Conservation (phyloP, 64 coral and sea anemone genomes). For the Catalaphyllia jardinei region DNA sequence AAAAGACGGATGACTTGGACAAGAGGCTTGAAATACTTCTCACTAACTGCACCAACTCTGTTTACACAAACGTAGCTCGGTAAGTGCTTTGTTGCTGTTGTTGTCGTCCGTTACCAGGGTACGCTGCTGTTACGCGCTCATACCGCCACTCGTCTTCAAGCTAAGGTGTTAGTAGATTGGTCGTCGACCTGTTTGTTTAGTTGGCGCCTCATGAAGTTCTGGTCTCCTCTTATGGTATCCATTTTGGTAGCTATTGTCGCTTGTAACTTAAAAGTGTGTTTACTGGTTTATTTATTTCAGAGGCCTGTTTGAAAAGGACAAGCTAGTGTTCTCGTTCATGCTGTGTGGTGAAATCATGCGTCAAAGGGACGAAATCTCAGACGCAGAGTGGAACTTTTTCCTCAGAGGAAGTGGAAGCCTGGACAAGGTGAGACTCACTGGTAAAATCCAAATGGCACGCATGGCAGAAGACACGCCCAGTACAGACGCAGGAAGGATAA, state of each 20-base stretch:
- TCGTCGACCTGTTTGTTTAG: no score
- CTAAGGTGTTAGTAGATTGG: no score
- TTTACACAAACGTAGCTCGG: conserved; percentile 97
- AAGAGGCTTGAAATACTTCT: conserved; percentile 83
- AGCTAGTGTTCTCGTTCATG: conserved; percentile 98
- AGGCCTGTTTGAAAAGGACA: conserved; percentile 96
- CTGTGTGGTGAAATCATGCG: conserved; percentile 96
- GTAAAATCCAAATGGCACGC: neutral
- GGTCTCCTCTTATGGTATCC: neutral
- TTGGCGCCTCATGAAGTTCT: no score
- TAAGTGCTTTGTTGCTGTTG: neutral
- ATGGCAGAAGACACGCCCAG: no score
- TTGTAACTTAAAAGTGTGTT: neutral
- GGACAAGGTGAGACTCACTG: conserved; percentile 63
- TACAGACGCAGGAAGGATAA: no score
- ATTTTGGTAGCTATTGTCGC: neutral
- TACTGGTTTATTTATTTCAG: conserved; percentile 35
- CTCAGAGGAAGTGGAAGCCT: conserved; percentile 87
- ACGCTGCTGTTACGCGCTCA: no score
- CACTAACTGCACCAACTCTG: conserved; percentile 88
- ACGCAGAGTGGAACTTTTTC: conserved; percentile 95
- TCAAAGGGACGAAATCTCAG: conserved; percentile 77
- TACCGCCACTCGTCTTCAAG: no score
- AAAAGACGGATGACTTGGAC: conserved; percentile 88
- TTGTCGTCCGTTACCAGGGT: no score